phyloP scores from a whole-genome alignment of 2,797 vertebrate genomes.

The Leucoraja ocellata region DNA sequence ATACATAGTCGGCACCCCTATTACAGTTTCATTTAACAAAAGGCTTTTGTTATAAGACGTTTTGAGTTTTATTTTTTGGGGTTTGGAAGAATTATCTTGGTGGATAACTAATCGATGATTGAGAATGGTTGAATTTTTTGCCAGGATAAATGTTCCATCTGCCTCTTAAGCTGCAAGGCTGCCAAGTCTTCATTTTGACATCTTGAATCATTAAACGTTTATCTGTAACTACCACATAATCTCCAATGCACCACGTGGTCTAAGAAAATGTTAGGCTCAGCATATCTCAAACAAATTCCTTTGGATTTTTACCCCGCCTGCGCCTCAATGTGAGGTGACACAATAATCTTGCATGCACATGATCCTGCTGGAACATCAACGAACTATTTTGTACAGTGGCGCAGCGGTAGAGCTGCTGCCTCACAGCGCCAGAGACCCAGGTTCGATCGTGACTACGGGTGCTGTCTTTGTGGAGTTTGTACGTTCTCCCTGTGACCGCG shows the following conservation, averaged over 20 bases:
- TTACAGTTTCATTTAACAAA: neutral
- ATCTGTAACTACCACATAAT: neutral
- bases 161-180: no score
- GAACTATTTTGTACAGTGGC: neutral
- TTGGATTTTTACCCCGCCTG: neutral
- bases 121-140: neutral
- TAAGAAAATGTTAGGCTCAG: neutral
- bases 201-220: neutral
- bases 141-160: neutral
- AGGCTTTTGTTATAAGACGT: neutral
- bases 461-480: no score
- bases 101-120: neutral
- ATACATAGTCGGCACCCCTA: neutral
- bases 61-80: neutral
- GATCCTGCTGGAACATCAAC: neutral
- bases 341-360: neutral
- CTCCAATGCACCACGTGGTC: neutral
- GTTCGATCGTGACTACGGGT: no score
- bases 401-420: no score
- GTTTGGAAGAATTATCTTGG: neutral
- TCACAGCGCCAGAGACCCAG: no score
- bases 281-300: neutral
- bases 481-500: no score
- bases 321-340: neutral
- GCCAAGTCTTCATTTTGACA: neutral